phyloP scores from a whole-genome alignment of 2,113 vertebrate genomes.

The Pandion haliaetus region DNA sequence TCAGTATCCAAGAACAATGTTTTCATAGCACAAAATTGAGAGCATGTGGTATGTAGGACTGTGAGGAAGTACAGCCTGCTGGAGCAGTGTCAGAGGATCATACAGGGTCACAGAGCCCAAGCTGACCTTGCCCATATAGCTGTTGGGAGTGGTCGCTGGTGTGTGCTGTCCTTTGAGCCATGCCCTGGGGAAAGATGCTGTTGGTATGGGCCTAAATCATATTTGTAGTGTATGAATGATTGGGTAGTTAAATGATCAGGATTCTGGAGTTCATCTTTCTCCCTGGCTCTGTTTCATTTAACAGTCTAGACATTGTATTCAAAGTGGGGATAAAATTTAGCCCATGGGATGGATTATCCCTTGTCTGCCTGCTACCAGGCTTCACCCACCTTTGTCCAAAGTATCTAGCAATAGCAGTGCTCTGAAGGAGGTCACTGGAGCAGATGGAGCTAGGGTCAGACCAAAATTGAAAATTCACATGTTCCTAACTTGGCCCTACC shows the following conservation, averaged over 20 bases:
- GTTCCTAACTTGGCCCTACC: background rate
- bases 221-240: background rate
- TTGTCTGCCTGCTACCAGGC: background rate
- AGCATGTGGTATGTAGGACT: background rate
- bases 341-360: background rate
- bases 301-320: background rate
- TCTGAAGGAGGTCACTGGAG: background rate
- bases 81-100: background rate
- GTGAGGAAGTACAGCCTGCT: background rate
- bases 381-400: background rate
- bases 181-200: fast-evolving
- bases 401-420: background rate
- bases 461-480: background rate
- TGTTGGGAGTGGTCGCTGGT: background rate
- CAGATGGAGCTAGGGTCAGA: background rate
- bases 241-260: background rate
- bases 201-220: background rate
- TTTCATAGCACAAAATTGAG: background rate
- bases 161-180: background rate
- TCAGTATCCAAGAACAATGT: background rate
- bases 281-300: background rate
- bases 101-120: background rate
- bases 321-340: background rate
- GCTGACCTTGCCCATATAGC: background rate
- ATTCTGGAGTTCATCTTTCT: background rate